Evolutionary conservation across 2,797 vertebrate species (phyloP), one percentile per base, ranked within the genome.

Genomic region (Gallinago stenura): DNA sequence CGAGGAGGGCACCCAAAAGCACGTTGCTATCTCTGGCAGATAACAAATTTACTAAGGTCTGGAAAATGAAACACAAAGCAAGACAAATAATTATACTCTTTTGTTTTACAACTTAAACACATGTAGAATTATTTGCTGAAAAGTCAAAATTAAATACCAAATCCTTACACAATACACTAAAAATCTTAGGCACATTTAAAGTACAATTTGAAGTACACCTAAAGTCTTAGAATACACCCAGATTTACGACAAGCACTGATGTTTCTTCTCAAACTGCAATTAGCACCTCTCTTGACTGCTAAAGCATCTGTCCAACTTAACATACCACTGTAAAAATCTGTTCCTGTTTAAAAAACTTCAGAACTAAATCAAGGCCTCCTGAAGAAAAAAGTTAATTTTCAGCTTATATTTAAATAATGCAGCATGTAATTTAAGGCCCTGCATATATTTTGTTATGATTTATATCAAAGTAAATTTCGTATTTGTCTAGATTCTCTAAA

Each of bases 41-140:
- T 33, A 99, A 98, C 28, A 99, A 98, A 97, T 98, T 98, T 87
- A 98, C 98, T 81, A 99, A 95, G 6, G 98, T 99, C 99, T 99
- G 95, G 25, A 96, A 97, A 97, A 78, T n/a, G 11, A 96, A 66
- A 87, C 3, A 65, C 2, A 3, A 50, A 60, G 69, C 9, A 79
- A 56, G 30, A 15, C 45, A 86, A 92, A 72, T 24, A 66, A 77
- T 39, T 45, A 80, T 10, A 19, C 51, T 50, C 2, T 71, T 96
- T 89, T 48, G 16, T 41, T 73, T 77, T 51, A 86, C 0, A 0
- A 68, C 37, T 50, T 17, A 64, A 87, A 80, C 4, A 14, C 4
- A 33, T 18, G 24, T 1, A 53, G 10, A 85, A 15, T n/a, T 51
- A 35, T 35, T 58, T 43, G 57, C 3, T 60, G 19, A 64, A 56